phyloP scores from a whole-genome alignment of 2,797 vertebrate species.

The Luscinia megarhynchos region DNA sequence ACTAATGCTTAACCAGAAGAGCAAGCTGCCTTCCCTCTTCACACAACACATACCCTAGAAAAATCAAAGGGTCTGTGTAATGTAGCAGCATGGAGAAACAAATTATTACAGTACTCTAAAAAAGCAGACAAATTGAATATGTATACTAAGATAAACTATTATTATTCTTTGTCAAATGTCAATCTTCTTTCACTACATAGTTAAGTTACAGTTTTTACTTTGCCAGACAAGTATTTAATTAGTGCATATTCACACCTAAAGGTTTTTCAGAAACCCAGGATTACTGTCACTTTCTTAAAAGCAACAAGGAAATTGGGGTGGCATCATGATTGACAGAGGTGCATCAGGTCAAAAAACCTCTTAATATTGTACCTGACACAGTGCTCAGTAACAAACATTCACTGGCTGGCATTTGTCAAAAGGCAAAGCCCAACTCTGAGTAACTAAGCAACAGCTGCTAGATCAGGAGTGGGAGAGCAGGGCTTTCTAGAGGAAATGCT shows the following conservation, averaged over 20 bases:
- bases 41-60: conserved; percentile 23
- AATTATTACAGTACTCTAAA: conserved; percentile 7
- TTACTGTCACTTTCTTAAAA: background rate
- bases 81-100: background rate
- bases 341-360: background rate
- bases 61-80: conserved; percentile 5
- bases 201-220: background rate
- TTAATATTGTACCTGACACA: background rate
- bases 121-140: background rate
- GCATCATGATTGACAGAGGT: background rate
- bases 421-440: background rate
- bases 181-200: background rate
- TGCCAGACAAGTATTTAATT: background rate
- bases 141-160: background rate
- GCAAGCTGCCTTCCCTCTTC: background rate
- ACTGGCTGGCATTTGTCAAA: background rate
- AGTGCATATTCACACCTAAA: background rate
- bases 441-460: conserved; percentile 23
- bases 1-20: conserved; percentile 28
- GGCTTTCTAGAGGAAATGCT: background rate
- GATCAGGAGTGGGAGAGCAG: background rate
- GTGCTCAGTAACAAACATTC: background rate
- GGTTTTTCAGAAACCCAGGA: background rate
- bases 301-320: background rate
- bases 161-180: background rate